Evolutionary conservation across 2,888 invertebrate species (phyloP).

Genomic region (Heteromyza rotundicornis): DNA sequence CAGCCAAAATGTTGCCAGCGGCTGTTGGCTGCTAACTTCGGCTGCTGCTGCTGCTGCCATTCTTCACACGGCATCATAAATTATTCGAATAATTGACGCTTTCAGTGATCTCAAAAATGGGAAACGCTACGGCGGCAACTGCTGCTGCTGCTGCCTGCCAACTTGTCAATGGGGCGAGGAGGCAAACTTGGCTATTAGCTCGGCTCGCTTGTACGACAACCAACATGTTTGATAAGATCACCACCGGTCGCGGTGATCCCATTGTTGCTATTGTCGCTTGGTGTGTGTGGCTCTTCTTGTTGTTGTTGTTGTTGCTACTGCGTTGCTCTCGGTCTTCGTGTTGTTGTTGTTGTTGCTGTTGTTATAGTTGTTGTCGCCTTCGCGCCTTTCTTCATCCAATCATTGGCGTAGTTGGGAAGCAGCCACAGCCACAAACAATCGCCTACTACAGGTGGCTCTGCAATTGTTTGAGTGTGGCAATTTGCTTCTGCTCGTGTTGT

Average conservation of each 20-base stretch:
- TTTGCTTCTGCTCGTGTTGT: slow-evolving; percentile 12
- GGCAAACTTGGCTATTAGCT: slow-evolving; percentile 7
- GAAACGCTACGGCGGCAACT: slow-evolving; percentile 36
- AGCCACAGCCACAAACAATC: slow-evolving; percentile 30
- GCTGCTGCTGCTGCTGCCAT: slow-evolving; percentile 52
- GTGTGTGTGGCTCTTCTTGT: too few species aligned
- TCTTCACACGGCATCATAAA: slow-evolving; percentile 60
- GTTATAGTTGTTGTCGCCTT: slow-evolving; percentile 17
- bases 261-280: slow-evolving; percentile 20
- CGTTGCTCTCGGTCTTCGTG: not conserved
- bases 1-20: not conserved
- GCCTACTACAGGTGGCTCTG: slow-evolving; percentile 39
- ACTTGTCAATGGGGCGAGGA: not conserved
- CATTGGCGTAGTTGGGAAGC: slow-evolving; percentile 13
- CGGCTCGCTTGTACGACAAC: slow-evolving; percentile 15
- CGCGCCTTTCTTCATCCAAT: slow-evolving; percentile 7
- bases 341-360: slow-evolving; percentile 13
- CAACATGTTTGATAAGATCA: slow-evolving; percentile 22
- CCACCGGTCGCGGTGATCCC: slow-evolving; percentile 37
- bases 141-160: not conserved
- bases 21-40: slow-evolving; percentile 1
- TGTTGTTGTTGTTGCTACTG: slow-evolving; percentile 20
- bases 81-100: slow-evolving; percentile 60
- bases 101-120: slow-evolving; percentile 57
- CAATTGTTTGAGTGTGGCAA: slow-evolving; percentile 10